Evolutionary conservation across 2,888 invertebrate genomes (phyloP).

Genomic region (Limnephilus rhombicus): DNA sequence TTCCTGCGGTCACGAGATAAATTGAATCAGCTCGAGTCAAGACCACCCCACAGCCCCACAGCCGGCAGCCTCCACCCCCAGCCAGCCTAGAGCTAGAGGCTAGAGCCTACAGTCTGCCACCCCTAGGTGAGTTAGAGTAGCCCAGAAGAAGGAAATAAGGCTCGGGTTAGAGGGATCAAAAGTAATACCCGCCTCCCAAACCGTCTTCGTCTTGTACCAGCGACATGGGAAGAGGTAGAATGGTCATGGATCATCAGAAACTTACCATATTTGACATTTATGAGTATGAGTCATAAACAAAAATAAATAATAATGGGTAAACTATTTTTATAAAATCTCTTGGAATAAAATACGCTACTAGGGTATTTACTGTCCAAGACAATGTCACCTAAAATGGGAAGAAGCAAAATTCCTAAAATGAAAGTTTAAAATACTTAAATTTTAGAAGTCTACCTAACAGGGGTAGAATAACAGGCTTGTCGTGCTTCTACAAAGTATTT

Average conservation of each 20-base stretch:
- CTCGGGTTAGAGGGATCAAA: conserved; percentile 55
- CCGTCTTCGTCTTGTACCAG: background rate
- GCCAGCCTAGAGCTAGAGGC: background rate
- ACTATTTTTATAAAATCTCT: no score
- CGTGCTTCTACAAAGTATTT: no score
- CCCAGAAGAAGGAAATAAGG: conserved; percentile 53
- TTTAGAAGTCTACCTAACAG: no score
- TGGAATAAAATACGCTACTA: no score
- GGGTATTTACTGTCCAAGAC: no score
- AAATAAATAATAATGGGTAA: no score
- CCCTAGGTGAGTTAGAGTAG: conserved; percentile 34
- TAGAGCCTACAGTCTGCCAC: background rate
- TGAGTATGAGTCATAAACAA: no score
- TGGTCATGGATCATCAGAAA: background rate
- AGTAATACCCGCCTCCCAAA: conserved; percentile 47
- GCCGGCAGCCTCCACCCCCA: background rate
- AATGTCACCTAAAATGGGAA: no score
- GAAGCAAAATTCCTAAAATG: no score
- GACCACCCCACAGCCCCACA: background rate
- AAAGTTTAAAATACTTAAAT: no score
- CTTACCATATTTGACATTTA: background rate
- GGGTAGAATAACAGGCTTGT: no score
- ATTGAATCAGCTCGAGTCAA: conserved; percentile 49
- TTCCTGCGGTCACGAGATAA: conserved; percentile 51
- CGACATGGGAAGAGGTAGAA: background rate